Conservation (phyloP, 2,797 vertebrate species). For the Apogon talboti region DNA sequence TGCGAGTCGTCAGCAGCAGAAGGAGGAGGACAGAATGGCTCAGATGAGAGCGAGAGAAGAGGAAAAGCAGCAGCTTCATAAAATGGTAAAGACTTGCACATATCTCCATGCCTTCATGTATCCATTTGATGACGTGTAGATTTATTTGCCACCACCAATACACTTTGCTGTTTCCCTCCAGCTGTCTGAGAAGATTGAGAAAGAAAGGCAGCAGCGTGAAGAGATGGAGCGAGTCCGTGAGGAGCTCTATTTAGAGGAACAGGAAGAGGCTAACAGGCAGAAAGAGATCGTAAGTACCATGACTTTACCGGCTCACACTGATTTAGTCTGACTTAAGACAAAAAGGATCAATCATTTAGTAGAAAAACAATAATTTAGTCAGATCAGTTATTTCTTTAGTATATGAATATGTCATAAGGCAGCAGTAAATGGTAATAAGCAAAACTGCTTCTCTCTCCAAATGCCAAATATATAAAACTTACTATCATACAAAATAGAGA, state of each 20-base stretch:
- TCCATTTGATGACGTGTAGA: neutral
- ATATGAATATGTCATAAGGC: too few relatives aligned
- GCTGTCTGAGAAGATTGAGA: slow-evolving; percentile 87
- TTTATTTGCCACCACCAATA: neutral
- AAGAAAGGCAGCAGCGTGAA: slow-evolving; percentile 83
- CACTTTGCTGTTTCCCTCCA: slow-evolving; percentile 53
- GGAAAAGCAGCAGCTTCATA: slow-evolving; percentile 85
- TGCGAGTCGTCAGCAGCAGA: slow-evolving; percentile 80
- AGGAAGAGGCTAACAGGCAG: slow-evolving; percentile 81
- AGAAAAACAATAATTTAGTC: neutral
- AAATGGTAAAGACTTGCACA: slow-evolving; percentile 76
- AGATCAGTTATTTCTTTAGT: too few relatives aligned
- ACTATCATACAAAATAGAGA: too few relatives aligned
- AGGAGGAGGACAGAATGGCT: slow-evolving; percentile 84
- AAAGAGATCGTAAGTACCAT: slow-evolving; percentile 86
- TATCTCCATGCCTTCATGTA: neutral
- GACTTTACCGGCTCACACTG: neutral
- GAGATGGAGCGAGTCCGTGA: slow-evolving; percentile 87
- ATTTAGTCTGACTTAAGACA: neutral
- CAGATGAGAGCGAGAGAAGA: slow-evolving; percentile 84
- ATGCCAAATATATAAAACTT: too few relatives aligned
- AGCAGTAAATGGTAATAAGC: too few relatives aligned
- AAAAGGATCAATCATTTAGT: neutral
- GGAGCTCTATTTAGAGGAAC: slow-evolving; percentile 90
- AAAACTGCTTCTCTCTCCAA: too few relatives aligned